Percentiles rank a stretch among this genome's conserved stretches.
These are phyloP conservation scores for Dinoponera quadriceps DNA, from an alignment of 1,140 invertebrate species.

Conservation along the genomic window DNA sequence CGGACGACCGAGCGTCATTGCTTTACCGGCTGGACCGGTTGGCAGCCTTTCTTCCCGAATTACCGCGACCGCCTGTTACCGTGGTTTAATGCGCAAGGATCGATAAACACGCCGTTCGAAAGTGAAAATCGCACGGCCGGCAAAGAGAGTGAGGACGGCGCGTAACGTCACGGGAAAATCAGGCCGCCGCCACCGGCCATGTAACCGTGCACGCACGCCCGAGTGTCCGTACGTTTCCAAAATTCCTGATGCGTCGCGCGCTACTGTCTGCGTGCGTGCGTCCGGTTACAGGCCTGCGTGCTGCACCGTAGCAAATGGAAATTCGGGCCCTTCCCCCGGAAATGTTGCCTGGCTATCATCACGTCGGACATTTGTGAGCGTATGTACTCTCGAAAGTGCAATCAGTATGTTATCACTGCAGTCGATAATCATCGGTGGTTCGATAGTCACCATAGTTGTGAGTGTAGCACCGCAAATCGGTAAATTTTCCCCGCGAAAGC, in stretches of 20 bases:
- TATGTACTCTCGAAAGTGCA: too few species aligned
- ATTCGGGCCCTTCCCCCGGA: slow-evolving; percentile 39
- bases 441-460: too few species aligned
- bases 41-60: neutral
- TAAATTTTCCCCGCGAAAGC: too few species aligned
- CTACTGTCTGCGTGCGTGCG: neutral
- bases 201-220: neutral
- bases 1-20: slow-evolving; percentile 38
- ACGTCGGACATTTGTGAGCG: neutral
- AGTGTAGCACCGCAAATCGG: too few species aligned
- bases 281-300: neutral
- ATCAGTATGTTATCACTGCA: too few species aligned
- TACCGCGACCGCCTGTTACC: slow-evolving; percentile 14
- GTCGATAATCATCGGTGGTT: too few species aligned
- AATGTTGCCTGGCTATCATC: slow-evolving; percentile 11
- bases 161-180: slow-evolving; percentile 22
- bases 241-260: slow-evolving; percentile 17
- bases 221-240: slow-evolving; percentile 19
- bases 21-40: slow-evolving; percentile 24
- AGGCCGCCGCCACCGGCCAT: neutral
- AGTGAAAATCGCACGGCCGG: slow-evolving; percentile 52
- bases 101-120: slow-evolving; percentile 12
- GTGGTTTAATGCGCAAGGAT: neutral
- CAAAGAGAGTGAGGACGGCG: neutral
- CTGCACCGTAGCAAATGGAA: slow-evolving; percentile 50